Base-by-base conservation (phyloP, 92 coral and sea anemone species). In the Porites cylindrica region DNA sequence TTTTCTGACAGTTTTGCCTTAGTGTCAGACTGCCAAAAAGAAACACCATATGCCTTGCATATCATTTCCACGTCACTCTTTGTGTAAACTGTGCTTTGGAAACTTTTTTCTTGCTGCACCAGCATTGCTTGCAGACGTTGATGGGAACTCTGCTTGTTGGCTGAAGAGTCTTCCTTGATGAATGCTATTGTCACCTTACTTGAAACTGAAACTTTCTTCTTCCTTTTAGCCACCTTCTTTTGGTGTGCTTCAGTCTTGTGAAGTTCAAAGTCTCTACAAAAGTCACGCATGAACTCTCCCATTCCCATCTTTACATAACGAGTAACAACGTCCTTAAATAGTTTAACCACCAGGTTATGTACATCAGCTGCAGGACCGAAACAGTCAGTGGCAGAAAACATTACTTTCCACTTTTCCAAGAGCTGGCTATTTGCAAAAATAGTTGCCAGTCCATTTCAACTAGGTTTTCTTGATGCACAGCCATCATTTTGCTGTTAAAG, bases 221-320 rank as follows among this genome's bases (percentile, higher is more conserved):
- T 63, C 59, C 71, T 76, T 64, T 75, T 68, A 59, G 86, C 61
- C 20, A 90, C 89, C 51, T 80, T 85, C 69, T 90, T 90, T n/a
- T 82, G 71, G 61, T 90, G 93, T 52, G 90, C 93, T 79, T 90
- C 93, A 67, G 90, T 90, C 59, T 90, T 90, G 77, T 85, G 13
- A 8, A 90, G 61, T 18, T 80, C 51, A 18, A 79, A 63, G 70
- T 90, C 86, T 59, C 86, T 78, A 61, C 86, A 10, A 53, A 90
- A 79, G 66, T 85, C 86, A 29, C 75, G 66, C 90, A 90, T 77
- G 68, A 85, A 85, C 82, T 89, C 83, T 32, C 83, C 81, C 0
- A 73, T 78, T 54, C 90, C 93, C 93, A 90, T 90, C 19, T 85
- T 86, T 13, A 90, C 23, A 63, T 79, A 86, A 26, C 90, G 63